Base-by-base conservation (phyloP, 2,113 vertebrate genomes). In the Natator depressus region DNA sequence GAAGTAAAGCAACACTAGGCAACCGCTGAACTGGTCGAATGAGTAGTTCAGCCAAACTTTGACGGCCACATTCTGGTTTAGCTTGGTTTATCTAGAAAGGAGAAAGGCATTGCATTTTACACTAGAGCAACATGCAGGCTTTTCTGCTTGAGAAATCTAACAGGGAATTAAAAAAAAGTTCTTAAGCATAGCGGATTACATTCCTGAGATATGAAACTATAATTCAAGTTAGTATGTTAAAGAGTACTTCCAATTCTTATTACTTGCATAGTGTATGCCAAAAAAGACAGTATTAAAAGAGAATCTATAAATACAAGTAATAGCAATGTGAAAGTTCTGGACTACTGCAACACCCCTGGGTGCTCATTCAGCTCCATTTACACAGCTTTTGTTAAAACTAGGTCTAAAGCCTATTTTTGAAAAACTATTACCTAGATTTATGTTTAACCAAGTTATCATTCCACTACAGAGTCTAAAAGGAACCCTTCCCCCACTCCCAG, bases 1-100 rank as follows among this genome's bases (percentile, higher is more conserved):
- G 97, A 53, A 99, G 99, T 6, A 99, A 98, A 2, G 98, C 99
- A 84, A 99, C 99, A 87, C 99, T 99, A 7, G 99, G 99, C 84
- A 99, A 97, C 92, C 99, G 99, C 98, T 99, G 99, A 17, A 99
- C 99, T 38, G 99, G 99, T 93, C 99, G 98, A 85, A 99, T 99
- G 76, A 99, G 98, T 86, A 99, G 98, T 96, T 99, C 99, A 90
- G 98, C 99, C 3, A 99, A 98, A 9, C 99, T 99, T 96, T 99
- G 99, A 16, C 99, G 98, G 62, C 99, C 99, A 96, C 99, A 99
- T 95, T 99, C 99, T 17, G 99, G 99, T 94, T 99, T 99, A 80
- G 99, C 97, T 98, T 99, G 99, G 97, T 99, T 99, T 97, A 99
- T 99, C 99, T 99, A 91, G 50, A 91, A 94, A 55, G 22, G 88